These are phyloP conservation scores for Podarcis muralis DNA, from an alignment of 2,113 vertebrate genomes.

Conservation along the genomic window DNA sequence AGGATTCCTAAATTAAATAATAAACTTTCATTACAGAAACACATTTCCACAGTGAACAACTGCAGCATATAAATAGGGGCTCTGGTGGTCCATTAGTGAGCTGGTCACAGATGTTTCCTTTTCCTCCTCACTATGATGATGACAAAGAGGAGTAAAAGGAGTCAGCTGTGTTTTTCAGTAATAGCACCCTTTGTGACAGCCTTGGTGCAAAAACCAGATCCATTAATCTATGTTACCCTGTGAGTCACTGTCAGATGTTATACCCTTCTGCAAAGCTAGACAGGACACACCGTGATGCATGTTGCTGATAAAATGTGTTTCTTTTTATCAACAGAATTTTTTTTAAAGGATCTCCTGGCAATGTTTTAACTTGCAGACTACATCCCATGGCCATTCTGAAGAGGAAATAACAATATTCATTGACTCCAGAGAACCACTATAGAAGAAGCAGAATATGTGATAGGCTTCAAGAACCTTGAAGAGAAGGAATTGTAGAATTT, in stretches of 20 bases:
- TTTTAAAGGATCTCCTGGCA: neutral
- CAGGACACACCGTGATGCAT: neutral
- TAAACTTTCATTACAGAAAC: neutral
- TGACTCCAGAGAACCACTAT: neutral
- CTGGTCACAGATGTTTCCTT: neutral
- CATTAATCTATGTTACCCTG: conserved; percentile 1
- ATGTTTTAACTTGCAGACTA: neutral
- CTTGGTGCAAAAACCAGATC: neutral
- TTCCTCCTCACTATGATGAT: neutral
- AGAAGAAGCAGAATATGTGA: neutral
- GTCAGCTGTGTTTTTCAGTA: conserved; percentile 1
- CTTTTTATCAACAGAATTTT: neutral
- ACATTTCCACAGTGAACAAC: neutral
- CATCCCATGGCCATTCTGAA: neutral
- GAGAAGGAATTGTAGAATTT: neutral
- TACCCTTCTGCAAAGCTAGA: neutral
- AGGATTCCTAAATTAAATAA: neutral
- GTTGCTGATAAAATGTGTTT: neutral
- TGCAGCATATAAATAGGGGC: neutral
- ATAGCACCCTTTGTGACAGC: neutral
- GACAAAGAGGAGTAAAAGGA: neutral
- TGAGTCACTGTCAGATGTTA: neutral
- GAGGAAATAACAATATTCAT: neutral
- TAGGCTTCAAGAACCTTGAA: neutral
- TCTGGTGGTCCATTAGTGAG: neutral